Conservation (phyloP, 2,797 vertebrate genomes). For the Momotus momota region DNA sequence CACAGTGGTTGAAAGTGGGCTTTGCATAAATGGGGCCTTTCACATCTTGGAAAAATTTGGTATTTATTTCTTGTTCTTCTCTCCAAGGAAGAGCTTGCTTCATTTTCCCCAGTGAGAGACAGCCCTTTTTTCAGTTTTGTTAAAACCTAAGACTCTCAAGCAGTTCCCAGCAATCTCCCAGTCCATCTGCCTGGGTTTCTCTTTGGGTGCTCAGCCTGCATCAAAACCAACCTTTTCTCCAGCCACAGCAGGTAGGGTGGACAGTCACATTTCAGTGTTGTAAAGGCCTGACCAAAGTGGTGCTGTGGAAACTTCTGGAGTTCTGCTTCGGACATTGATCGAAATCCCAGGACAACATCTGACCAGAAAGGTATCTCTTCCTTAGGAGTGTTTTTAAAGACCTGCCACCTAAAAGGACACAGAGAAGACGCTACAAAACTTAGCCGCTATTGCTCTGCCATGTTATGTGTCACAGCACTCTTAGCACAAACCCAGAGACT, state of each 20-base stretch:
- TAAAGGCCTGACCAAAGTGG: constrained; percentile 88
- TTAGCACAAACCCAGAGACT: background rate
- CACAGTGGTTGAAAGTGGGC: background rate
- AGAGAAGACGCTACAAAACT: background rate
- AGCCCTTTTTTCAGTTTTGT: background rate
- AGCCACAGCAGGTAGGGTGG: constrained; percentile 89
- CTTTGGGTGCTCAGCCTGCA: background rate
- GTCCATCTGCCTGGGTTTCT: background rate
- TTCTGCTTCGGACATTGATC: constrained; percentile 85
- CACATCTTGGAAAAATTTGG: background rate
- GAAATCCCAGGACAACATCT: constrained; percentile 88
- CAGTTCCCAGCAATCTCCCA: background rate
- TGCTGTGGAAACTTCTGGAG: constrained; percentile 86
- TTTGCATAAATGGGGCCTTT: background rate
- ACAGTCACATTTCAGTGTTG: constrained; percentile 90
- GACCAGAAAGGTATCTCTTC: constrained; percentile 88
- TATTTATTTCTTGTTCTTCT: background rate
- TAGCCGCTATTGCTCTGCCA: background rate
- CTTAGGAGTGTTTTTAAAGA: constrained; percentile 84
- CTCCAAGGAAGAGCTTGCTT: background rate
- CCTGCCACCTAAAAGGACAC: constrained; percentile 83
- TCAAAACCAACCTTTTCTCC: constrained; percentile 84
- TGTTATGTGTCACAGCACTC: background rate
- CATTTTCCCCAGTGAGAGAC: background rate
- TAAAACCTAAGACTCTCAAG: background rate